A percentile compares a stretch with the other conserved stretches of the same genome.
Evolutionary conservation across 2,888 invertebrate genomes (phyloP).

Genomic region (Andrena haemorrhoa): DNA sequence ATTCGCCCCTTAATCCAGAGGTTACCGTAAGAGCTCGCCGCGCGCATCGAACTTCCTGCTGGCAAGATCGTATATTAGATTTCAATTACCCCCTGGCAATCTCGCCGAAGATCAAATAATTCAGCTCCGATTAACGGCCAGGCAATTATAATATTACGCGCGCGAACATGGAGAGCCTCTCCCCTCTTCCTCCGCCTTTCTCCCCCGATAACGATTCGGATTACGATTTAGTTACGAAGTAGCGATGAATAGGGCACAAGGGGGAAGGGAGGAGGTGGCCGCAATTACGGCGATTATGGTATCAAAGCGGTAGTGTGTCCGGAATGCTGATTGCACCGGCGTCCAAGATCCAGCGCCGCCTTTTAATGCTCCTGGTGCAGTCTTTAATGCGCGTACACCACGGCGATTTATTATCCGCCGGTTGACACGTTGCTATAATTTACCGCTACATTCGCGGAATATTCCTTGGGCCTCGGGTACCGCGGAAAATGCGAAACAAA

Average conservation of each 20-base stretch:
- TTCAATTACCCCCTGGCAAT: conserved; percentile 21
- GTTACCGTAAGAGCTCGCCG: background rate
- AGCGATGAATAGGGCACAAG: conserved; percentile 12
- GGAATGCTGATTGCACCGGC: conserved; percentile 41
- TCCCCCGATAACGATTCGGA: conserved; percentile 10
- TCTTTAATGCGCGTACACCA: conserved; percentile 41
- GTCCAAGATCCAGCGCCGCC: conserved; percentile 30
- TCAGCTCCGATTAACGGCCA: conserved; percentile 17
- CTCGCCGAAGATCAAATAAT: conserved; percentile 22
- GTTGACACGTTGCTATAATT: conserved; percentile 56
- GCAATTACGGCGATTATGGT: conserved; percentile 51
- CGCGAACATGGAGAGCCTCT: background rate
- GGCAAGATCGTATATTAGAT: conserved; percentile 11
- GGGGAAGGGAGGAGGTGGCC: background rate
- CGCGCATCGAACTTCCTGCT: background rate
- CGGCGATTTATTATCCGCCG: conserved; percentile 55
- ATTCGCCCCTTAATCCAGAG: too few relatives aligned
- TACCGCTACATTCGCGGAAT: conserved; percentile 47
- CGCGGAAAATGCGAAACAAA: conserved; percentile 43
- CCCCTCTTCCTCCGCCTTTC: background rate
- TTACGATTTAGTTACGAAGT: conserved; percentile 21
- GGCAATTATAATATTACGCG: conserved; percentile 29
- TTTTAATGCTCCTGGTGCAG: conserved; percentile 40
- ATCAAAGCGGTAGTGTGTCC: conserved; percentile 48
- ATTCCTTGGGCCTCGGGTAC: conserved; percentile 45